phyloP scores from a whole-genome alignment of 1,140 invertebrate genomes.

The Pseudomyrmex flavicornis region DNA sequence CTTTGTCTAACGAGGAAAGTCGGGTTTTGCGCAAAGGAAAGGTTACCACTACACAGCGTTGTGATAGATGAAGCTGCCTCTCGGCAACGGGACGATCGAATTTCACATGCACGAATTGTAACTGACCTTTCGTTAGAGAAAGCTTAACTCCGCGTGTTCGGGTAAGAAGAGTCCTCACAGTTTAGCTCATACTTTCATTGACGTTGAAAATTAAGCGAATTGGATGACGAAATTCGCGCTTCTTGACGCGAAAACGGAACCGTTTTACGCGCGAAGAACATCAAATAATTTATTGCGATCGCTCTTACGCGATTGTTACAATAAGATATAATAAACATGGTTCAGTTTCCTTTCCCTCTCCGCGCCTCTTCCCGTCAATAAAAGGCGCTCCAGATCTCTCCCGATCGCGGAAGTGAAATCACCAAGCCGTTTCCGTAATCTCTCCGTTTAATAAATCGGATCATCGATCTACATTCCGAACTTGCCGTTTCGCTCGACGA shows the following conservation, averaged over 20 bases:
- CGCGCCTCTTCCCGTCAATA: too few species aligned
- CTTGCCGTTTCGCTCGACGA: conserved; percentile 48
- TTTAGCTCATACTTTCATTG: conserved; percentile 6
- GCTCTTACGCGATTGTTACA: neutral
- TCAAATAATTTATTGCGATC: neutral
- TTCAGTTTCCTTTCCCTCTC: too few species aligned
- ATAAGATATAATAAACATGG: neutral
- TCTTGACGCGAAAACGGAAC: neutral
- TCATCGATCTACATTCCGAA: conserved; percentile 56
- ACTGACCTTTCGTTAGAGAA: conserved; percentile 52
- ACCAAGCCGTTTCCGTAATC: conserved; percentile 41
- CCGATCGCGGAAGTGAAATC: conserved; percentile 48
- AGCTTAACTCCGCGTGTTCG: conserved; percentile 11
- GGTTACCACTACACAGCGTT: neutral
- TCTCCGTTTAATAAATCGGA: conserved; percentile 54
- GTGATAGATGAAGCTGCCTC: conserved; percentile 36
- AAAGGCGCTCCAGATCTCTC: conserved; percentile 15
- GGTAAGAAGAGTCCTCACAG: conserved; percentile 3
- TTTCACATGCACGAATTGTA: conserved; percentile 59
- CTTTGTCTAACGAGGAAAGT: conserved; percentile 49
- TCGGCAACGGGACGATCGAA: conserved; percentile 30
- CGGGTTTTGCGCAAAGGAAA: conserved; percentile 13
- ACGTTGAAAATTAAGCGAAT: neutral
- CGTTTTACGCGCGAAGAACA: too few species aligned
- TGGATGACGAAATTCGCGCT: conserved; percentile 7